Base-by-base conservation (phyloP, 1,140 invertebrate genomes). In the Xylocopa sonorina region DNA sequence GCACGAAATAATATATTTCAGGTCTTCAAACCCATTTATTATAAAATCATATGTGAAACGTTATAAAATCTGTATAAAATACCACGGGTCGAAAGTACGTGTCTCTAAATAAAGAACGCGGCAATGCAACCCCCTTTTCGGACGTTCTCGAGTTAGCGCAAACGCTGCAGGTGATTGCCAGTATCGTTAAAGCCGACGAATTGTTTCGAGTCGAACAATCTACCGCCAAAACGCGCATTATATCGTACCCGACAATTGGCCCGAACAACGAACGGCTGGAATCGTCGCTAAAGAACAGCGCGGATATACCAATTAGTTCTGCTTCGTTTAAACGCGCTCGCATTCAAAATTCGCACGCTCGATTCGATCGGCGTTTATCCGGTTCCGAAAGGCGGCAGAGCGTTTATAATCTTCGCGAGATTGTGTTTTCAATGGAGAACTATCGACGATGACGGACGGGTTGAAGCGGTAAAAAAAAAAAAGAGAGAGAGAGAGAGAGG, bases 221-320 rank as follows among this genome's bases (percentile, higher is more conserved):
- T 27, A 46, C 7, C 43, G 10, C 14, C 7, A 46, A 12, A 6
- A 4, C 38, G 38, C 21, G 51, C n/a, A 6, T 53, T 55, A 55
- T 12, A 27, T 24, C 10, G 24, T 7, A 12, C 3, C 43, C 53
- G 24, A 29, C 32, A 57, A 55, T 69, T 55, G 41, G 12, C 2
- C 43, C 34, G 38, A 43, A 43, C 16, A 29, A 38, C 4, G n/a
- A 64, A 43, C 3, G 16, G 10, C 2, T 38, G 2, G 16, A 29
- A 50, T 57, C 6, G 27, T 12, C 32, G n/a, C 3, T 38, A 3
- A 27, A 34, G n/a, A 53, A 38, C 18, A 3, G 16, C 21, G 4
- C 5, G 18, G 32, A 72, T 38, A 53, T 53, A 32, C n/a, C 32
- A n/a, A 53, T 74, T 41, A 53, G 18, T 51, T 63, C 32, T n/a